Percentiles rank a stretch among this genome's conserved stretches.
These are phyloP conservation scores for Protobothrops flavoviridis DNA, from an alignment of 2,113 vertebrate species.

Conservation along the genomic window DNA sequence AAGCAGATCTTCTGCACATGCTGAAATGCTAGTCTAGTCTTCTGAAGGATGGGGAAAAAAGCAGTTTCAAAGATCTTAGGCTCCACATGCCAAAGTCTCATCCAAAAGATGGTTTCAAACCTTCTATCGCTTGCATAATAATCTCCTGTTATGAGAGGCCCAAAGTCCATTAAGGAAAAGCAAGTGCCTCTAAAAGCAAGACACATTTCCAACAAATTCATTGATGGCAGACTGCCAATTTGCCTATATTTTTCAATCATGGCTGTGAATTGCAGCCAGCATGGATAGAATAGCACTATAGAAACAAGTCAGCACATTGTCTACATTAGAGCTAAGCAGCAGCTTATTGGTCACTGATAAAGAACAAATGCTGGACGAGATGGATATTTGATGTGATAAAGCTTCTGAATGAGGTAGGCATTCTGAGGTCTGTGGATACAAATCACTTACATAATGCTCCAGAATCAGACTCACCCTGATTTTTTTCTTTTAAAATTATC, in stretches of 20 bases:
- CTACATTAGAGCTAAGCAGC: background rate
- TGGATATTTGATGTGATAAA: background rate
- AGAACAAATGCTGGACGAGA: background rate
- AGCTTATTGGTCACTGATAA: background rate
- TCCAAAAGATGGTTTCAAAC: background rate
- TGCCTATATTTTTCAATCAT: background rate
- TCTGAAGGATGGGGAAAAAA: background rate
- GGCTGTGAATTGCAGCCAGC: background rate
- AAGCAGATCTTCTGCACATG: background rate
- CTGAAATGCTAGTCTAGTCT: background rate
- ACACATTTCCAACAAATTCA: background rate
- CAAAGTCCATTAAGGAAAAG: background rate
- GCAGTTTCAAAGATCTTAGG: background rate
- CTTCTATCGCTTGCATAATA: background rate
- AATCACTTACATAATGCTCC: background rate
- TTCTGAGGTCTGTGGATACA: background rate
- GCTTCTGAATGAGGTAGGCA: background rate
- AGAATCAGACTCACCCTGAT: background rate
- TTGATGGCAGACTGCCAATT: background rate
- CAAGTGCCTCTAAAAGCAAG: background rate
- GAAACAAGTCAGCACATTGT: background rate
- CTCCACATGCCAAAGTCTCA: background rate
- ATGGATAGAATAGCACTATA: background rate
- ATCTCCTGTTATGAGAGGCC: background rate
- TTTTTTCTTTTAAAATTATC: background rate